A percentile compares a stretch with the other conserved stretches of the same genome.
Conservation (phyloP, 2,888 invertebrate genomes). For the Elgonia sp. region DNA sequence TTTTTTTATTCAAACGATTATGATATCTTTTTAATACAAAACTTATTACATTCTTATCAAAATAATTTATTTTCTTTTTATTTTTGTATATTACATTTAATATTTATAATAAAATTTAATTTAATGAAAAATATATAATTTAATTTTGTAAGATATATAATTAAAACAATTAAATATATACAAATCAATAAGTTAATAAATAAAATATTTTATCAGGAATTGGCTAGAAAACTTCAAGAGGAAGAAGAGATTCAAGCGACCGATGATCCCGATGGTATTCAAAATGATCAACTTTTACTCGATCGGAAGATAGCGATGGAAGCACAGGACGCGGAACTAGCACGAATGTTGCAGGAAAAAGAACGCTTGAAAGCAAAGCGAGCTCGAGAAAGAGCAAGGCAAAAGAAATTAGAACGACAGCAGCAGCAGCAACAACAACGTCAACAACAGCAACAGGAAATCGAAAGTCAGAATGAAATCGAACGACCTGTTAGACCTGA, state of each 20-base stretch:
- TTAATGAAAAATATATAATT: too few species aligned
- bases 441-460: slow-evolving; percentile 89
- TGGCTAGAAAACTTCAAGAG: slow-evolving; percentile 92
- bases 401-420: slow-evolving; percentile 86
- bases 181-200: background rate
- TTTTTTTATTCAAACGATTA: too few species aligned
- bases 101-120: too few species aligned
- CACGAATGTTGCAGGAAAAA: slow-evolving; percentile 92
- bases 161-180: too few species aligned
- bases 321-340: slow-evolving; percentile 93
- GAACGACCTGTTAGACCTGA: slow-evolving; percentile 85
- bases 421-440: slow-evolving; percentile 88
- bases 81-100: too few species aligned
- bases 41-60: too few species aligned
- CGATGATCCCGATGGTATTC: slow-evolving; percentile 87
- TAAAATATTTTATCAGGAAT: slow-evolving; percentile 87
- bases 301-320: slow-evolving; percentile 92
- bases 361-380: slow-evolving; percentile 91
- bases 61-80: too few species aligned
- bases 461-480: slow-evolving; percentile 85
- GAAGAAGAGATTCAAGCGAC: slow-evolving; percentile 90
- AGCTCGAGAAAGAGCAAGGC: slow-evolving; percentile 90
- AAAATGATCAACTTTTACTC: slow-evolving; percentile 83
- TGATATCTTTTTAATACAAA: too few species aligned
- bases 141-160: too few species aligned